These are phyloP conservation scores for Masticophis lateralis DNA, from an alignment of 2,797 vertebrate species.

Conservation along the genomic window DNA sequence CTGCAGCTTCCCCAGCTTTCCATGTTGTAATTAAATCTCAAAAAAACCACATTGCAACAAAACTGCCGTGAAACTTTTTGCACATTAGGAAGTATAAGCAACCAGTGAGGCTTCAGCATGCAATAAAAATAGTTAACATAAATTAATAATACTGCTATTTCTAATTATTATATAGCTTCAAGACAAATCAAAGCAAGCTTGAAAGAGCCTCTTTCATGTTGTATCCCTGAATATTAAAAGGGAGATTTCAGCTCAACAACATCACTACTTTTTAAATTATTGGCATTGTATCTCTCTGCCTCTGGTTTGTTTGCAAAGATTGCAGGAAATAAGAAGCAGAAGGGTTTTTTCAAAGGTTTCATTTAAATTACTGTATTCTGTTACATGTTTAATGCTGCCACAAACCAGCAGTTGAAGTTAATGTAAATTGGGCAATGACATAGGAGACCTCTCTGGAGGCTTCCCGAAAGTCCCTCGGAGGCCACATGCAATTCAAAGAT, in stretches of 20 bases:
- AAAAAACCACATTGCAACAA: not conserved
- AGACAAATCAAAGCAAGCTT: not conserved
- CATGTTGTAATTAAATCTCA: not conserved
- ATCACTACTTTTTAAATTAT: not conserved
- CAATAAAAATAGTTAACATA: not conserved
- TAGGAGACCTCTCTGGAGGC: not conserved
- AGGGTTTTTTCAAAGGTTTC: not conserved
- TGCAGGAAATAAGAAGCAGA: not conserved
- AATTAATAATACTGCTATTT: not conserved
- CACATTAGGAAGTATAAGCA: not conserved
- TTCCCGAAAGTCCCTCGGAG: not conserved
- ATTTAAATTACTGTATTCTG: not conserved
- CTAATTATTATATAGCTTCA: not conserved
- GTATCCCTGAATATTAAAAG: not conserved
- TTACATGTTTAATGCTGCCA: not conserved
- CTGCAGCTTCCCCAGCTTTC: not conserved
- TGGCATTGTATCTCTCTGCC: not conserved
- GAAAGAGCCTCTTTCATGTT: not conserved
- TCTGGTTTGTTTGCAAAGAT: not conserved
- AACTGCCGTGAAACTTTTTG: not conserved
- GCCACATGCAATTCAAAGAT: not conserved
- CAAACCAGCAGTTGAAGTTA: not conserved
- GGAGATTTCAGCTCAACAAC: not conserved
- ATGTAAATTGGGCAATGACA: not conserved
- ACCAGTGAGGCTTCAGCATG: not conserved